A percentile compares a stretch with the other conserved stretches of the same genome.
phyloP scores from a whole-genome alignment of 2,113 vertebrate genomes.

The Malurus cyaneus region DNA sequence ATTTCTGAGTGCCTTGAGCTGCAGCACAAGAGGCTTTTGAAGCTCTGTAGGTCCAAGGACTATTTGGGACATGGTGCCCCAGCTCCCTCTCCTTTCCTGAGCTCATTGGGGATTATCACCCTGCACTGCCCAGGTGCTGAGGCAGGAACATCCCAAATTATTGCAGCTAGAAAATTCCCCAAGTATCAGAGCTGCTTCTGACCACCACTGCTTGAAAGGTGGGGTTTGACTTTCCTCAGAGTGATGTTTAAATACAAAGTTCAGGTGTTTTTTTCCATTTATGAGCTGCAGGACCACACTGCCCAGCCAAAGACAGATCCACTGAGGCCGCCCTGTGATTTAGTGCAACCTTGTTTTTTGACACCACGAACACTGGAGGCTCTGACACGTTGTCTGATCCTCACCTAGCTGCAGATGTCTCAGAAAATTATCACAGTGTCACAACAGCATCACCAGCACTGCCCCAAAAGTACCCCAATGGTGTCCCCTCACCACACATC shows the following conservation, averaged over 20 bases:
- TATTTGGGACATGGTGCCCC: background rate
- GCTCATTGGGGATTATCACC: background rate
- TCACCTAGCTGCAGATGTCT: background rate
- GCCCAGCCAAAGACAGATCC: background rate
- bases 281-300: background rate
- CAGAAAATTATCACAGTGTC: background rate
- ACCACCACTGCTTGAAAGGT: background rate
- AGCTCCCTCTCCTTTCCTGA: background rate
- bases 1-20: background rate
- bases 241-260: background rate
- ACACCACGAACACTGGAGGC: rapidly evolving
- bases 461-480: background rate
- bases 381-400: background rate
- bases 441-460: background rate
- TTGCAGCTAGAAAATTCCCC: background rate
- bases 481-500: background rate
- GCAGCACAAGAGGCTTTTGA: background rate
- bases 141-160: background rate
- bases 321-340: background rate
- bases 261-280: background rate
- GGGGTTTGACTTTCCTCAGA: background rate
- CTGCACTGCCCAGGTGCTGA: background rate
- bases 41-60: background rate
- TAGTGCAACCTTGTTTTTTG: background rate
- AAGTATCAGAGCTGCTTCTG: background rate